phyloP scores from a whole-genome alignment of 2,113 vertebrate genomes.

The Rhinolophus sinicus region DNA sequence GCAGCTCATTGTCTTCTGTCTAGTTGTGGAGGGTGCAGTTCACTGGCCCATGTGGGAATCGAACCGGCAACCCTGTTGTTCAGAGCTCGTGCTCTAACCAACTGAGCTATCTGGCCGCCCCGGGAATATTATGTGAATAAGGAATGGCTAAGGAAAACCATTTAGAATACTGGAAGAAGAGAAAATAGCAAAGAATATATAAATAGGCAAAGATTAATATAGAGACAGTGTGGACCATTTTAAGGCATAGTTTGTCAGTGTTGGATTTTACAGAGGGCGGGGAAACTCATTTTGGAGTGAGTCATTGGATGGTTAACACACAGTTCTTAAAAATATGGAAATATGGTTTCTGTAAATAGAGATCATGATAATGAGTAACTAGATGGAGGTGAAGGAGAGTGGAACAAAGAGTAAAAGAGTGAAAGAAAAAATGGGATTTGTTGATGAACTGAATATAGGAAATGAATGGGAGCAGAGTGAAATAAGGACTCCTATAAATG shows the following conservation, averaged over 20 bases:
- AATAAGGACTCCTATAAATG: not conserved
- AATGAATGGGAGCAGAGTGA: constrained; percentile 26
- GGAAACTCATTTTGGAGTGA: not conserved
- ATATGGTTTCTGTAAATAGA: not conserved
- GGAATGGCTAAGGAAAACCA: not conserved
- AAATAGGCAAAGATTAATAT: not conserved
- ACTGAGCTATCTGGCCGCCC: too few relatives aligned
- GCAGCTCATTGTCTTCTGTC: too few relatives aligned
- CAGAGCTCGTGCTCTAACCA: too few relatives aligned
- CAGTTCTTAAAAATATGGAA: constrained; percentile 13
- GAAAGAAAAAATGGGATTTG: not conserved
- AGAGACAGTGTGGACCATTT: not conserved
- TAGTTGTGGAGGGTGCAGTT: too few relatives aligned
- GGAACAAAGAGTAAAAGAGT: not conserved
- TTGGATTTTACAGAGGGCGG: not conserved
- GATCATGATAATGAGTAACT: not conserved
- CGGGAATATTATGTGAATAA: not conserved
- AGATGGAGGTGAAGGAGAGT: not conserved
- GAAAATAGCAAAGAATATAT: not conserved
- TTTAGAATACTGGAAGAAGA: not conserved
- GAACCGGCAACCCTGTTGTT: too few relatives aligned
- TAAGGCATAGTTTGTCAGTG: not conserved
- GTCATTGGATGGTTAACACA: not conserved
- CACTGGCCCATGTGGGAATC: too few relatives aligned
- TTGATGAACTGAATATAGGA: not conserved